These are phyloP conservation scores for Plagiodera versicolora DNA, from an alignment of 2,888 invertebrate genomes.

Conservation along the genomic window DNA sequence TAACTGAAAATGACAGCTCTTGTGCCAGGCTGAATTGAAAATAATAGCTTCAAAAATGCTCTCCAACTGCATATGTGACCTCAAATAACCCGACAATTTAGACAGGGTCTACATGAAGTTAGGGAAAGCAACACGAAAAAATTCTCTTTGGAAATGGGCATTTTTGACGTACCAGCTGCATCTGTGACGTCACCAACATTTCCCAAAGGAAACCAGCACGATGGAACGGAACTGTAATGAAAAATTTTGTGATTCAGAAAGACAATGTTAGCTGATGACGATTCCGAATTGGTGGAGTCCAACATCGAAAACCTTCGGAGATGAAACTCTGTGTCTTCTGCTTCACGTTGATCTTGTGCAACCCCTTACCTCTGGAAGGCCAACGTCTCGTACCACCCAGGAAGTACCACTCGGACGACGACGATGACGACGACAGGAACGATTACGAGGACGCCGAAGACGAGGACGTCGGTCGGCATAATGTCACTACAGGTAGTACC, in stretches of 20 bases:
- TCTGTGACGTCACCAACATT: too few relatives aligned
- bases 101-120: too few relatives aligned
- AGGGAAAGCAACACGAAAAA: too few relatives aligned
- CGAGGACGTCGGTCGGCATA: constrained; percentile 10
- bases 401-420: constrained; percentile 46
- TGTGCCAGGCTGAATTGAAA: too few relatives aligned
- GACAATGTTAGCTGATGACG: constrained; percentile 47
- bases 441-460: constrained; percentile 29
- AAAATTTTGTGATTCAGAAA: constrained; percentile 24
- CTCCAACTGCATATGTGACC: too few relatives aligned
- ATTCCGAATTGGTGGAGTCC: constrained; percentile 43
- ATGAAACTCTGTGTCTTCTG: constrained; percentile 49
- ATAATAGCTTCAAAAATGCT: too few relatives aligned
- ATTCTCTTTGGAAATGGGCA: too few relatives aligned
- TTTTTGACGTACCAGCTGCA: too few relatives aligned
- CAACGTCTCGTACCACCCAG: constrained; percentile 47
- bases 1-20: too few relatives aligned
- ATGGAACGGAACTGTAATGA: background rate
- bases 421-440: constrained; percentile 45
- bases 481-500: constrained; percentile 14
- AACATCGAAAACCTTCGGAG: constrained; percentile 45
- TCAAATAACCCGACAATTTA: too few relatives aligned
- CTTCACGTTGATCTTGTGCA: constrained; percentile 50
- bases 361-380: constrained; percentile 46
- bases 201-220: too few relatives aligned